Base-by-base conservation (phyloP, 2,113 vertebrate species). In the Rattus rattus region DNA sequence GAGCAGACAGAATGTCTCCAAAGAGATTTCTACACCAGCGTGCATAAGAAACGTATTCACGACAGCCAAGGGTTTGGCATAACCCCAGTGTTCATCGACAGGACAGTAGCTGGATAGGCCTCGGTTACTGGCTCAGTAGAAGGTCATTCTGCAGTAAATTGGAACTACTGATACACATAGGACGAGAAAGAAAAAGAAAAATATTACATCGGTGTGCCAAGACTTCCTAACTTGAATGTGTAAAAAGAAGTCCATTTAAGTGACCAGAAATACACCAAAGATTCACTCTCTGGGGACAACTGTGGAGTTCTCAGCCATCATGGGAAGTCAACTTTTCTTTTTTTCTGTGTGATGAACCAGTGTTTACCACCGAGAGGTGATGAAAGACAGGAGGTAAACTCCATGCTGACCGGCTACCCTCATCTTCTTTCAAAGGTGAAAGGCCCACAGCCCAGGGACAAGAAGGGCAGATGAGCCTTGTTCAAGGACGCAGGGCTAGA, bases 91-190 rank as follows among this genome's bases (percentile, higher is more conserved):
- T 19, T 56, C 26, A 3, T 2, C 0, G 1, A 3, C 20, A 24
- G 39, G 49, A 84, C 83, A 67, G 83, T 4, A 33, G 3, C 9
- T n/a, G n/a, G 10, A 16, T 4, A 9, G 26, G n/a, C 56, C 2
- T 19, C 20, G 26, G 12, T 8, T 6, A 6, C 39, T 7, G 10
- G 6, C 1, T 2, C 33, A 9, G n/a, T 56, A 43, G 39, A 43
- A 47, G 1, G 7, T 5, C 3, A 2, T 14, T 28, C 17, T 24
- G 36, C 2, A 47, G 39, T n/a, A 28, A 77, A 47, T 28, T 0
- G 7, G 19, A 79, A 14, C 43, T 36, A 2, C 9, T 8, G 0
- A 33, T 4, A 7, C 0, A 8, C 24, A 14, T 7, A 33, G 22
- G 28, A n/a, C n/a, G 6, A 20, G 12, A 56, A 14, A 56, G 56